Percentiles rank a stretch among this genome's conserved stretches.
Conservation (phyloP, 2,797 vertebrate species). For the Chelonia mydas region DNA sequence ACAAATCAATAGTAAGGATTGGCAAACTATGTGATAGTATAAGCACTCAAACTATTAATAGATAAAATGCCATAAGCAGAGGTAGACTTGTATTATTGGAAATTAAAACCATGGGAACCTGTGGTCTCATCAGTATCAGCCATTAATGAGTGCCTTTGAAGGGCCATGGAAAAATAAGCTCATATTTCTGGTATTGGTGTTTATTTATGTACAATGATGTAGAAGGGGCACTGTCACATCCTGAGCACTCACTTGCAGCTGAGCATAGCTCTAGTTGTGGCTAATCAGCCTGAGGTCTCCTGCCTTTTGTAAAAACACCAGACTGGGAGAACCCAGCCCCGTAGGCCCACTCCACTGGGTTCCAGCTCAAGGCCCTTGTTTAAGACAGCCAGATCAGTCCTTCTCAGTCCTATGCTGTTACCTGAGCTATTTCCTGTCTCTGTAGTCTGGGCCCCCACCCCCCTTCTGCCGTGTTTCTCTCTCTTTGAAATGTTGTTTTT, state of each 20-base stretch:
- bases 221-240: not conserved
- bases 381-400: not conserved
- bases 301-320: not conserved
- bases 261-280: not conserved
- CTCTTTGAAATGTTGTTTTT: not conserved
- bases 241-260: not conserved
- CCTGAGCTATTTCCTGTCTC: not conserved
- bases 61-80: not conserved
- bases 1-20: not conserved
- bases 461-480: not conserved
- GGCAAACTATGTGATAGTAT: not conserved
- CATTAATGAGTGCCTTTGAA: not conserved
- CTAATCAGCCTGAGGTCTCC: not conserved
- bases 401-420: not conserved
- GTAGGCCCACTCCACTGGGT: not conserved
- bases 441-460: not conserved
- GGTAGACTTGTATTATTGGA: not conserved
- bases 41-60: not conserved
- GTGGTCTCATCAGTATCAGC: not conserved
- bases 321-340: not conserved
- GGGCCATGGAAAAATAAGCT: not conserved
- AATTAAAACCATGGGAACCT: not conserved
- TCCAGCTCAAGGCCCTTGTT: not conserved
- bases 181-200: not conserved
- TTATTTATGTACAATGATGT: not conserved